Evolutionary conservation across 2,888 invertebrate species (phyloP).

Genomic region (Tetropium fuscum): DNA sequence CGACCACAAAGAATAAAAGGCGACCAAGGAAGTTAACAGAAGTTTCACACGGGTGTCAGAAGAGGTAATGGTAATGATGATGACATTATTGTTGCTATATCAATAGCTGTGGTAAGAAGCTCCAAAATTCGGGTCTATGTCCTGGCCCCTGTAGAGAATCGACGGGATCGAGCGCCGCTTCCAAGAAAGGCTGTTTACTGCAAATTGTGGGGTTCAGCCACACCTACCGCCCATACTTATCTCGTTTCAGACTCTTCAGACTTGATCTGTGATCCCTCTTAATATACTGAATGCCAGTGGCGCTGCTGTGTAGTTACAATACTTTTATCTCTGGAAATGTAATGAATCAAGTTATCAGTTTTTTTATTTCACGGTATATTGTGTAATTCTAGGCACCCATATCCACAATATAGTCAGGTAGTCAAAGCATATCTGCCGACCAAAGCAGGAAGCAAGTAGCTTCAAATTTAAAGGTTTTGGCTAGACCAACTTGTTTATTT

Average conservation of each 20-base stretch:
- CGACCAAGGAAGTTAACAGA: not conserved
- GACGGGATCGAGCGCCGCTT: conserved; percentile 38
- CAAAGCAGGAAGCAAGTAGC: too few relatives aligned
- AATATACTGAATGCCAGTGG: not conserved
- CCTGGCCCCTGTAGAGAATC: conserved; percentile 25
- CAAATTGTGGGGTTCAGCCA: conserved; percentile 54
- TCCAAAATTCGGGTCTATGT: conserved; percentile 1
- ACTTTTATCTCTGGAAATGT: too few relatives aligned
- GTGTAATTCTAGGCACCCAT: too few relatives aligned
- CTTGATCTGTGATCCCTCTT: conserved; percentile 7
- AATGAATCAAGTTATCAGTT: too few relatives aligned
- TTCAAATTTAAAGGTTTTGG: too few relatives aligned
- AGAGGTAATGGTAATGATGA: conserved; percentile 16
- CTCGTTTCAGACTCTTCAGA: conserved; percentile 6
- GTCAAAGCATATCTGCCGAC: too few relatives aligned
- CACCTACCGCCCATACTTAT: conserved; percentile 52
- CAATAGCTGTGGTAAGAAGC: conserved; percentile 8
- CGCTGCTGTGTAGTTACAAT: not conserved
- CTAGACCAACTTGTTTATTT: too few relatives aligned
- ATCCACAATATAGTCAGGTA: too few relatives aligned
- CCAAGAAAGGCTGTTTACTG: conserved; percentile 54
- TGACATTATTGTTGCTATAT: conserved; percentile 22
- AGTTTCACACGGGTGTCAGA: conserved; percentile 19
- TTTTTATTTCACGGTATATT: too few relatives aligned
- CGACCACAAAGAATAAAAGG: conserved; percentile 6